Percentiles rank a stretch among this genome's conserved stretches.
Evolutionary conservation across 2,888 invertebrate genomes (phyloP).

Genomic region (Tenthredo distinguenda): DNA sequence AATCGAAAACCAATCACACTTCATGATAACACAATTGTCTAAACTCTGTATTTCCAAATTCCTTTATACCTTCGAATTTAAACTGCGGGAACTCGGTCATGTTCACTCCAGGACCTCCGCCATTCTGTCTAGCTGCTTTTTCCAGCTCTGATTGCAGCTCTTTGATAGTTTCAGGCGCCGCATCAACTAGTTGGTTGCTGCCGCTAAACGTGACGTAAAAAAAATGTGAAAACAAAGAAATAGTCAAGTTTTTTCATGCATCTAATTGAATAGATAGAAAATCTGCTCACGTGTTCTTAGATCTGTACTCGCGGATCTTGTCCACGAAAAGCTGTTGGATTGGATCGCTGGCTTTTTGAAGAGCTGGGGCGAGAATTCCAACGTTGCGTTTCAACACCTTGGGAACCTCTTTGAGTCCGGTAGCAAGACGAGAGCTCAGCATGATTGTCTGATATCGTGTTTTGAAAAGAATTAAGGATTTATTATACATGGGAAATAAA

Average conservation of each 20-base stretch:
- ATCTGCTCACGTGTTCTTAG: slow-evolving; percentile 89
- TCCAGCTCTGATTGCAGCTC: slow-evolving; percentile 89
- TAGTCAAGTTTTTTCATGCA: not conserved
- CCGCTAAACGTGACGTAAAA: slow-evolving; percentile 80
- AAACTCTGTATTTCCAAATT: not conserved
- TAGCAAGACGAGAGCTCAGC: slow-evolving; percentile 67
- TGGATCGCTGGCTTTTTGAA: slow-evolving; percentile 90
- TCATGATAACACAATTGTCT: not conserved
- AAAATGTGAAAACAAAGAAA: not conserved
- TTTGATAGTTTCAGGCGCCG: slow-evolving; percentile 87
- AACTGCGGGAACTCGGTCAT: slow-evolving; percentile 95
- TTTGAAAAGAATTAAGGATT: not conserved
- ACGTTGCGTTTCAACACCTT: slow-evolving; percentile 82
- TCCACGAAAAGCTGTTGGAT: slow-evolving; percentile 96
- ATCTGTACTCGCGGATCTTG: slow-evolving; percentile 93
- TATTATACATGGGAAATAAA: not conserved
- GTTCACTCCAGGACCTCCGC: slow-evolving; percentile 88
- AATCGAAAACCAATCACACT: not conserved
- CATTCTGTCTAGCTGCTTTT: slow-evolving; percentile 88
- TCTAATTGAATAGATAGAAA: not conserved
- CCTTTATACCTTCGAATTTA: slow-evolving; percentile 84
- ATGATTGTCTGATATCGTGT: slow-evolving; percentile 60
- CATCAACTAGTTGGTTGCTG: slow-evolving; percentile 88
- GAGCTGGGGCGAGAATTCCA: slow-evolving; percentile 85
- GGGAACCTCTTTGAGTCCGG: slow-evolving; percentile 60